Percentiles rank a stretch among this genome's conserved stretches.
Conservation (phyloP, 2,113 vertebrate genomes). For the Salvelinus fontinalis region DNA sequence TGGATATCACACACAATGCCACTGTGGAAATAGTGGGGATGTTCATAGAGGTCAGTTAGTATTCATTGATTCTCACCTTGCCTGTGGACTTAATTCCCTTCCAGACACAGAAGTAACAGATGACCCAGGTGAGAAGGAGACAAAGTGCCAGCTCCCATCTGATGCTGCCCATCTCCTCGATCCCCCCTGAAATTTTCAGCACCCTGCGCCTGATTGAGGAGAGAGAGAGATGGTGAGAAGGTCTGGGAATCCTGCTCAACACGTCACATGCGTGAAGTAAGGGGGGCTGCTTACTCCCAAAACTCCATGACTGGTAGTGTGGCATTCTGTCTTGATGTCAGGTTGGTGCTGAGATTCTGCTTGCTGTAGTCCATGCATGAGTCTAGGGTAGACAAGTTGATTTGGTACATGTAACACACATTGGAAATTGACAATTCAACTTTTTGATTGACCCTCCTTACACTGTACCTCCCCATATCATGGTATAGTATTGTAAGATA, state of each 20-base stretch:
- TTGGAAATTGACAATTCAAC: background rate
- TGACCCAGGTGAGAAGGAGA: conserved; percentile 78
- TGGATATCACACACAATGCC: too few relatives aligned
- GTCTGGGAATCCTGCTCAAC: background rate
- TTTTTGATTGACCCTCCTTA: background rate
- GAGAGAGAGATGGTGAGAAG: conserved; percentile 1
- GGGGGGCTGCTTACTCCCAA: conserved; percentile 21
- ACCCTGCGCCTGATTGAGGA: conserved; percentile 4
- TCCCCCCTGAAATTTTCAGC: conserved; percentile 67
- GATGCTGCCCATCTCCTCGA: conserved; percentile 70
- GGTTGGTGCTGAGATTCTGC: background rate
- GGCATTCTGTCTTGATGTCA: background rate
- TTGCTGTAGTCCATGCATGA: conserved; percentile 53
- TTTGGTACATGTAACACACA: background rate
- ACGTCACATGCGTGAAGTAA: too few relatives aligned
- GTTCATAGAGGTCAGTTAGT: too few relatives aligned
- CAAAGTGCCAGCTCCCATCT: conserved; percentile 83
- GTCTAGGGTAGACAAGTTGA: conserved; percentile 43
- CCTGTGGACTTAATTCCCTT: conserved; percentile 84
- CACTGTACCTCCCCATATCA: too few relatives aligned
- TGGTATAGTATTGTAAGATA: too few relatives aligned
- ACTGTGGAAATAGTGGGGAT: too few relatives aligned
- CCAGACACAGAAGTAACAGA: conserved; percentile 86
- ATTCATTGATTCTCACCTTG: conserved; percentile 68
- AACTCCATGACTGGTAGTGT: conserved; percentile 23